Conservation (phyloP, 2,797 vertebrate species). For the Serranus cabrilla region DNA sequence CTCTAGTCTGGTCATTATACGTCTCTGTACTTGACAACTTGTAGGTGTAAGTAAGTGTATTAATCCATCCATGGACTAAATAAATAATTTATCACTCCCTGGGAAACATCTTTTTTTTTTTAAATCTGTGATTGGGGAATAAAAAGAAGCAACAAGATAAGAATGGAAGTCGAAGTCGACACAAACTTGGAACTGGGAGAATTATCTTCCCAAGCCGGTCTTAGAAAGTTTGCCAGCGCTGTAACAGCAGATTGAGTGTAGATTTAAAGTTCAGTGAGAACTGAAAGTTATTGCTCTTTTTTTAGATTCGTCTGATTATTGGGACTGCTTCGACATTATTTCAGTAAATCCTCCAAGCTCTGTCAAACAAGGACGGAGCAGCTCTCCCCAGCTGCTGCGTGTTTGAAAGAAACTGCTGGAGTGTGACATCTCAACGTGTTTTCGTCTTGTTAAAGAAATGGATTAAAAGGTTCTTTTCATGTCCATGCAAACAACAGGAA, state of each 20-base stretch:
- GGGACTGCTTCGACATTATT: not conserved
- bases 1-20: no score
- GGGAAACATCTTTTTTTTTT: no score
- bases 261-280: not conserved
- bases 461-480: not conserved
- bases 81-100: no score
- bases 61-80: no score
- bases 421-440: conserved; percentile 5
- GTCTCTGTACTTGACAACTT: no score
- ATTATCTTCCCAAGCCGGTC: no score
- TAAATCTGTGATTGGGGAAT: no score
- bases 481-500: not conserved
- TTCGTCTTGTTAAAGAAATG: not conserved
- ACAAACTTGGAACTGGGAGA: no score
- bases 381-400: not conserved
- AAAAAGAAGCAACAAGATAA: no score
- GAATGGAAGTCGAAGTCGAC: no score
- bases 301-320: not conserved
- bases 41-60: no score
- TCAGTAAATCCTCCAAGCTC: not conserved
- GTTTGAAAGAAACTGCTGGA: not conserved
- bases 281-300: not conserved
- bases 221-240: no score
- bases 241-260: not conserved
- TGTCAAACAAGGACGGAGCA: not conserved